Conservation (phyloP, 2,797 vertebrate species). For the Sebastes vulpes region DNA sequence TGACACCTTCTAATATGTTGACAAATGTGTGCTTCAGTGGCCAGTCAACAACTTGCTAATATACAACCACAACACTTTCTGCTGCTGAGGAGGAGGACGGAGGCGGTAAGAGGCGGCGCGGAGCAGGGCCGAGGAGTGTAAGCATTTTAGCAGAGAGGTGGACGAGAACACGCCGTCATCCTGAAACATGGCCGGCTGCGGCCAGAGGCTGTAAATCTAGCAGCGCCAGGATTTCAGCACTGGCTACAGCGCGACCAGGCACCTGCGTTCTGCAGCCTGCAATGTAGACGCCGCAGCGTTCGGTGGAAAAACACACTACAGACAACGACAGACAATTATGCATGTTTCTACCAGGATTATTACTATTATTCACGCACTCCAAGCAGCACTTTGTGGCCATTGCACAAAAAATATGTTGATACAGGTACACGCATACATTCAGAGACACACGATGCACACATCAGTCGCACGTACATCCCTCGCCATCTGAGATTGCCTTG, state of each 20-base stretch:
- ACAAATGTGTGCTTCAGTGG: conserved; percentile 81
- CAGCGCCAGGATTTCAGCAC: conserved; percentile 66
- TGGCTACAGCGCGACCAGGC: conserved; percentile 54
- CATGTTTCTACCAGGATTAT: not conserved
- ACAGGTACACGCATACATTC: not conserved
- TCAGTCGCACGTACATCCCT: not conserved
- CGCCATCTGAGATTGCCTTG: conserved; percentile 7
- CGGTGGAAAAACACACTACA: not conserved
- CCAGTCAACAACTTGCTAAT: conserved; percentile 85
- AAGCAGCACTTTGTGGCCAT: not conserved
- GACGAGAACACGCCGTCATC: conserved; percentile 67
- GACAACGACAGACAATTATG: not conserved
- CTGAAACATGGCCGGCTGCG: conserved; percentile 73
- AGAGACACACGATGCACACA: not conserved
- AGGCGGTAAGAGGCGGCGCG: conserved; percentile 45
- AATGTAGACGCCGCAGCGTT: conserved; percentile 3
- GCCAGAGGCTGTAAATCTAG: conserved; percentile 78
- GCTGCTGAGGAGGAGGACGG: conserved; percentile 40
- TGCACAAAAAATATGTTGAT: not conserved
- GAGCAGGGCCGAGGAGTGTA: conserved; percentile 49
- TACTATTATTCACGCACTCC: not conserved
- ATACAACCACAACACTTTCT: conserved; percentile 69
- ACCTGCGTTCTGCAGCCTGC: conserved; percentile 60
- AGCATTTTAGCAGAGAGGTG: conserved; percentile 81
- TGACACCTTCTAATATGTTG: conserved; percentile 85